phyloP scores from a whole-genome alignment of 1,140 invertebrate species.

The Frieseomelitta varia region DNA sequence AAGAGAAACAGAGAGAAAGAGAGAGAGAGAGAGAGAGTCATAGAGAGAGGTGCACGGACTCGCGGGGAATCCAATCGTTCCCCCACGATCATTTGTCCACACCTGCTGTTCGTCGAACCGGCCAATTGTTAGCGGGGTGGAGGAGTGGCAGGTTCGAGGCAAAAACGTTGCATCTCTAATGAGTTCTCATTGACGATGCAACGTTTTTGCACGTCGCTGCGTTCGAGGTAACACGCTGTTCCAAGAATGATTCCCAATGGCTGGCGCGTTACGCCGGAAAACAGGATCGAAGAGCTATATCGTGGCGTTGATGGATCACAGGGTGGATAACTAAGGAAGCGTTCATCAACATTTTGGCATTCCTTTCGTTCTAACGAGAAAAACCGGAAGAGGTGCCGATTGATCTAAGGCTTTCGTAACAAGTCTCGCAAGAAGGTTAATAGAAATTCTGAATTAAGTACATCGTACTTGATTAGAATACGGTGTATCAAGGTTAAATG shows the following conservation, averaged over 20 bases:
- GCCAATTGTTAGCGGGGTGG: conserved; percentile 44
- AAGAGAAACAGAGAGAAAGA: not conserved
- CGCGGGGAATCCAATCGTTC: conserved; percentile 53
- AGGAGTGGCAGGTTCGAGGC: not conserved
- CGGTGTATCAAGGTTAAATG: not conserved
- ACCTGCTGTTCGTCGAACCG: conserved; percentile 60
- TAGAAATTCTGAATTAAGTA: not conserved
- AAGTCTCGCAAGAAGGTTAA: not conserved
- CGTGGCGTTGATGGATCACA: conserved; percentile 34
- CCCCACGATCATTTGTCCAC: conserved; percentile 52
- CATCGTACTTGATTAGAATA: not conserved
- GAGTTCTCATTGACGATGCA: conserved; percentile 63
- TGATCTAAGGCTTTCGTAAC: not conserved
- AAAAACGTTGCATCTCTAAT: conserved; percentile 61
- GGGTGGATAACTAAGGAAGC: conserved; percentile 5
- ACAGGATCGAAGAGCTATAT: conserved; percentile 33
- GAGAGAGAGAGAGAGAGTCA: not conserved
- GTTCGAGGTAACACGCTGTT: conserved; percentile 58
- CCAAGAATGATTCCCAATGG: conserved; percentile 39
- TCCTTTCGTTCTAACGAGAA: not conserved
- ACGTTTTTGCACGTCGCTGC: conserved; percentile 59
- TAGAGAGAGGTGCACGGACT: not conserved
- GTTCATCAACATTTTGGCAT: not conserved
- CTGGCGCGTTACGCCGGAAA: not conserved
- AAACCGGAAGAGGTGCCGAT: not conserved